Evolutionary conservation across 2,888 invertebrate genomes (phyloP).

Genomic region (Drosophila paucipuncta): DNA sequence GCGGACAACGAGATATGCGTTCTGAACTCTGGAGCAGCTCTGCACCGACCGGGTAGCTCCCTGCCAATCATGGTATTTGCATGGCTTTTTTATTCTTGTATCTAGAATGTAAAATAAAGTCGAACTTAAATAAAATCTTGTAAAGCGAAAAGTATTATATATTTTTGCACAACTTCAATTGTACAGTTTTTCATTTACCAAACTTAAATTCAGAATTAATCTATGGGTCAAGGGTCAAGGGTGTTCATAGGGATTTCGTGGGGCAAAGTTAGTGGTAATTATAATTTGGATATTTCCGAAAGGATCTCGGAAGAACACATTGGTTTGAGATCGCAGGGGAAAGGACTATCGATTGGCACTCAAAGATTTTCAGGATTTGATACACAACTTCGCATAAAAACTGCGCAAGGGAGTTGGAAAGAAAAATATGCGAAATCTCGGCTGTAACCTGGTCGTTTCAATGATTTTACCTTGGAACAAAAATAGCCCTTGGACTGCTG

Average conservation of each 20-base stretch:
- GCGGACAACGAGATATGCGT: constrained; percentile 41
- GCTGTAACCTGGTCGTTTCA: neutral
- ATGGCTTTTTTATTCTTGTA: constrained; percentile 9
- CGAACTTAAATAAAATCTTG: neutral
- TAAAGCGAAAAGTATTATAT: neutral
- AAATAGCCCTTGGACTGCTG: neutral
- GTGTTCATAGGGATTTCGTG: neutral
- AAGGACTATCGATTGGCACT: neutral
- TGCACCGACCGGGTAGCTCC: neutral
- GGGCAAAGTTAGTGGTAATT: neutral
- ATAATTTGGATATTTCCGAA: neutral
- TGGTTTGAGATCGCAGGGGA: neutral
- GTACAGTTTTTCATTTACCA: neutral
- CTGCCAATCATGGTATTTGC: neutral
- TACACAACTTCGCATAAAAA: neutral
- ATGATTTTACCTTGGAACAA: neutral
- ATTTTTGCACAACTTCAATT: neutral
- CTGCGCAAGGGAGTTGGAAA: no score
- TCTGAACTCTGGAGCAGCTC: neutral
- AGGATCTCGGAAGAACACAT: neutral
- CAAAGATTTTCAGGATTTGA: neutral
- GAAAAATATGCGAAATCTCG: neutral
- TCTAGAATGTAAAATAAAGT: constrained; percentile 1
- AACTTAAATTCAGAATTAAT: neutral
- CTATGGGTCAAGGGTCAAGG: neutral